phyloP scores from a whole-genome alignment of 2,888 invertebrate species.

The Plagodis pulveraria region DNA sequence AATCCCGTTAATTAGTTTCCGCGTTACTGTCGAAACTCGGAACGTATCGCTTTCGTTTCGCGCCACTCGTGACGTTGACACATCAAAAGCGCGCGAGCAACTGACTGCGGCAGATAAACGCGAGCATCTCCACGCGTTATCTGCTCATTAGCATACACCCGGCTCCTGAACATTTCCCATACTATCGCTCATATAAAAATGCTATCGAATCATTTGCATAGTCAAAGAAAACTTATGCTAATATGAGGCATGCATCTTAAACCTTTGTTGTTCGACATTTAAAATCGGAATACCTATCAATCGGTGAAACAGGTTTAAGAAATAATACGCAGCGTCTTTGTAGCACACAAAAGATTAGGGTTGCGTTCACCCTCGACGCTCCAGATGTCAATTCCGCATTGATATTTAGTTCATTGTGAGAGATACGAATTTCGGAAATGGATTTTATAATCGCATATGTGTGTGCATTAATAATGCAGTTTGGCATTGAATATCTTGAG shows the following conservation, averaged over 20 bases:
- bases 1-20: slow-evolving; percentile 24
- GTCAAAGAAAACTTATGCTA: slow-evolving; percentile 79
- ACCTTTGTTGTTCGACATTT: slow-evolving; percentile 68
- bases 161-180: slow-evolving; percentile 63
- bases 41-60: slow-evolving; percentile 46
- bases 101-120: slow-evolving; percentile 74
- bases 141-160: slow-evolving; percentile 76
- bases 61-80: slow-evolving; percentile 63
- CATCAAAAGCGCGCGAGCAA: slow-evolving; percentile 77
- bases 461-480: slow-evolving; percentile 57
- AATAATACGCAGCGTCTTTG: slow-evolving; percentile 69
- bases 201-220: slow-evolving; percentile 74
- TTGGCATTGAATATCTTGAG: slow-evolving; percentile 48
- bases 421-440: slow-evolving; percentile 68
- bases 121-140: slow-evolving; percentile 66
- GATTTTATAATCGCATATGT: slow-evolving; percentile 65
- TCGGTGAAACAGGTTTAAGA: slow-evolving; percentile 80
- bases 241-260: slow-evolving; percentile 63
- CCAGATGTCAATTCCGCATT: slow-evolving; percentile 77
- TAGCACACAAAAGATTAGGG: slow-evolving; percentile 72
- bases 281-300: slow-evolving; percentile 78
- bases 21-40: slow-evolving; percentile 44
- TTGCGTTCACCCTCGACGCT: slow-evolving; percentile 59
- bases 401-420: slow-evolving; percentile 67
- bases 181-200: slow-evolving; percentile 57